Conservation (phyloP, 92 coral and sea anemone species). For the Porites evermanni region DNA sequence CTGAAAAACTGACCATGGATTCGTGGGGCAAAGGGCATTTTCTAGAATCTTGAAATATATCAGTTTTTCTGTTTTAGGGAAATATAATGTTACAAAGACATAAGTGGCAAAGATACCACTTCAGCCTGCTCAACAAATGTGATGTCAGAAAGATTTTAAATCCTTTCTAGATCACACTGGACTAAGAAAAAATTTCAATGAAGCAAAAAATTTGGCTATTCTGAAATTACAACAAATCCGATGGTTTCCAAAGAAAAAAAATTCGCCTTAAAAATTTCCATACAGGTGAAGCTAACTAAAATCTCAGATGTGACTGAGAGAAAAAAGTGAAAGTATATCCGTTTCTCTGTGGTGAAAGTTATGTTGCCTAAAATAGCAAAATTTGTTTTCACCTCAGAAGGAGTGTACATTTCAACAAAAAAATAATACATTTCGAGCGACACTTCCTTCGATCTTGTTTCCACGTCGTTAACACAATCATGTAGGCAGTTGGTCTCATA, state of each 20-base stretch:
- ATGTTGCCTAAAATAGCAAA: neutral
- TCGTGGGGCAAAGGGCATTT: neutral
- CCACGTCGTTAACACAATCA: slow-evolving; percentile 20
- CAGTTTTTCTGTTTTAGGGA: neutral
- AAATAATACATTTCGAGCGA: slow-evolving; percentile 20
- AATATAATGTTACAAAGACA: slow-evolving; percentile 15
- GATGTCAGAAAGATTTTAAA: neutral
- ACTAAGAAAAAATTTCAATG: neutral
- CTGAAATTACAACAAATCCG: neutral
- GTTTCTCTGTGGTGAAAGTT: neutral
- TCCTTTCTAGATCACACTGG: slow-evolving; percentile 13
- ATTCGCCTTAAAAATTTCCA: neutral
- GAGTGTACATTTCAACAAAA: neutral
- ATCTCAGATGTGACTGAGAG: neutral
- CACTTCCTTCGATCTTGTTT: slow-evolving; percentile 39
- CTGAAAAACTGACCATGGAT: neutral
- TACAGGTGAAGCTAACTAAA: neutral
- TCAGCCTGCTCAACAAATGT: neutral
- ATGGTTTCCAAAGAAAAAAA: slow-evolving; percentile 6
- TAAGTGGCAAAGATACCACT: neutral
- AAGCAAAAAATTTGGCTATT: neutral
- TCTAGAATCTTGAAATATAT: neutral
- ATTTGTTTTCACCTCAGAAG: slow-evolving; percentile 20
- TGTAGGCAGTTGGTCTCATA: slow-evolving; percentile 19
- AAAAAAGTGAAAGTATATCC: neutral